phyloP scores from a whole-genome alignment of 2,797 vertebrate species.

The Setipinna tenuifilis region DNA sequence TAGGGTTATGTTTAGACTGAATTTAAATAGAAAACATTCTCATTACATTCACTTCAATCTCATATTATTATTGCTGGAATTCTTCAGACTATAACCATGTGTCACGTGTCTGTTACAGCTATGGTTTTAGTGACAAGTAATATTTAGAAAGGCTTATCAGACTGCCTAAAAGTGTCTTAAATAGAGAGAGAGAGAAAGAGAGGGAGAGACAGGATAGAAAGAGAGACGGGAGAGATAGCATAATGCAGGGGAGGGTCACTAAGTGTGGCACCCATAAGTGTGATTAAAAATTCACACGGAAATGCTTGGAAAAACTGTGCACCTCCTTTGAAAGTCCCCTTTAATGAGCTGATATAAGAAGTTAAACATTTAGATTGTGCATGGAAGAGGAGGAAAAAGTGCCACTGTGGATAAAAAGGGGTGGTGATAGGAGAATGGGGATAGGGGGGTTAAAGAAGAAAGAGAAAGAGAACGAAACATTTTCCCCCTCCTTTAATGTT shows the following conservation, averaged over 20 bases:
- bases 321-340: conserved; percentile 83
- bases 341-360: conserved; percentile 92
- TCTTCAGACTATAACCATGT: too few species aligned
- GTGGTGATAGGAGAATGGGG: conserved; percentile 47
- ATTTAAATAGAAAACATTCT: too few species aligned
- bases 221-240: conserved; percentile 59
- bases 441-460: conserved; percentile 59
- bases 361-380: conserved; percentile 82
- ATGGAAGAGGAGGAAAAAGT: conserved; percentile 73
- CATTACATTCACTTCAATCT: too few species aligned
- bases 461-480: conserved; percentile 41
- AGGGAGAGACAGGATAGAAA: conserved; percentile 50
- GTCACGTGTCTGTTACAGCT: too few species aligned
- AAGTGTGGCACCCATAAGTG: conserved; percentile 84
- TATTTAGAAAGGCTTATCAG: too few species aligned
- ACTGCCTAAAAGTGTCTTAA: too few species aligned
- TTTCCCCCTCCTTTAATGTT: conserved; percentile 63
- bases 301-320: conserved; percentile 92
- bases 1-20: too few species aligned
- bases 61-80: too few species aligned
- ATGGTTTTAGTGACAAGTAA: too few species aligned
- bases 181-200: too few species aligned
- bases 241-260: conserved; percentile 68
- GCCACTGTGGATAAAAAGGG: conserved; percentile 78
- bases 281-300: conserved; percentile 96